phyloP scores from a whole-genome alignment of 2,113 vertebrate species.

The Pavo muticus region DNA sequence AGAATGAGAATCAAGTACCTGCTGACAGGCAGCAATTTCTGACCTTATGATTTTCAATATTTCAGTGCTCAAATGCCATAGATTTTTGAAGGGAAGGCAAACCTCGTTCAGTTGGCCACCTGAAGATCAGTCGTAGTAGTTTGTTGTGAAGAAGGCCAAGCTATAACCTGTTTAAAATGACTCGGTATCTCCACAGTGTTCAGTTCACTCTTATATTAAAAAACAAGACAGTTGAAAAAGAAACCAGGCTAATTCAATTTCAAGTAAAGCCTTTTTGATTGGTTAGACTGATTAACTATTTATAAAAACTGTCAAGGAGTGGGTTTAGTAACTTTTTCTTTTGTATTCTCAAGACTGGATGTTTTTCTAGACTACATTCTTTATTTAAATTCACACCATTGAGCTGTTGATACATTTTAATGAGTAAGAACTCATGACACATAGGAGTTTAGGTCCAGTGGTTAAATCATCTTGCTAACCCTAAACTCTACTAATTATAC shows the following conservation, averaged over 20 bases:
- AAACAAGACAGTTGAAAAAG: not conserved
- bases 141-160: not conserved
- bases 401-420: not conserved
- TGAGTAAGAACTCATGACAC: not conserved
- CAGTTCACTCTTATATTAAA: not conserved
- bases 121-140: not conserved
- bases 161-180: not conserved
- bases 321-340: not conserved
- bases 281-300: not conserved
- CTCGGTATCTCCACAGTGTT: not conserved
- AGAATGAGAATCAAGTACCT: not conserved
- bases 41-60: not conserved
- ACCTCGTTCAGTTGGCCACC: not conserved
- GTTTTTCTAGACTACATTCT: not conserved
- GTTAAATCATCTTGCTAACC: constrained; percentile 14
- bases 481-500: not conserved
- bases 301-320: not conserved
- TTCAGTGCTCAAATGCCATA: not conserved
- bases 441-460: not conserved
- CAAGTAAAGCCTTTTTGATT: not conserved
- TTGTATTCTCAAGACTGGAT: not conserved
- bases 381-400: not conserved
- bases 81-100: not conserved
- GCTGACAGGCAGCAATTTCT: not conserved
- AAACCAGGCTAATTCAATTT: not conserved